A percentile compares a stretch with the other conserved stretches of the same genome.
Conservation (phyloP, 30 jellyfish, hydroid and myxozoan species). For the Clytia hemisphaerica region DNA sequence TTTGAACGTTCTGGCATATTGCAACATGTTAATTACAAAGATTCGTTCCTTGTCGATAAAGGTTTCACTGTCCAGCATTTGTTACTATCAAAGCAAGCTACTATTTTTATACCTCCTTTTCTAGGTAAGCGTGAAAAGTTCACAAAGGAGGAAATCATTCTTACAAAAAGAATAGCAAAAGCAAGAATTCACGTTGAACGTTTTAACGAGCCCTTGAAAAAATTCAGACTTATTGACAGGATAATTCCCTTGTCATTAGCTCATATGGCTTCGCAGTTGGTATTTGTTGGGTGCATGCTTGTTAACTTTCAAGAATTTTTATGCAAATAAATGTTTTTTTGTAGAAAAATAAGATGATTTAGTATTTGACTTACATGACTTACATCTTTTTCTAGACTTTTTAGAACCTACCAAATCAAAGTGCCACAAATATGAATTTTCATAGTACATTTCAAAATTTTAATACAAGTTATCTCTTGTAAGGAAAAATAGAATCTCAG, state of each 20-base stretch:
- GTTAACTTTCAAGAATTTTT: too few relatives aligned
- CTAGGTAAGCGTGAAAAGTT: conserved; percentile 40
- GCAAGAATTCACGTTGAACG: conserved; percentile 83
- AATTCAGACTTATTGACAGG: conserved; percentile 40
- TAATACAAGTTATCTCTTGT: too few relatives aligned
- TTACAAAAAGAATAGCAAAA: conserved; percentile 60
- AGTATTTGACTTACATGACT: too few relatives aligned
- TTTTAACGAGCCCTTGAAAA: conserved; percentile 68
- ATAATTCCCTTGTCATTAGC: conserved; percentile 51
- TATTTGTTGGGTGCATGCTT: conserved; percentile 49
- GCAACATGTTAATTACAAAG: conserved; percentile 52
- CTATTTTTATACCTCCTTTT: conserved; percentile 69
- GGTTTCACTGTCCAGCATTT: conserved; percentile 80
- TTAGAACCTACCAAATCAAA: too few relatives aligned
- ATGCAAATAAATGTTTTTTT: too few relatives aligned
- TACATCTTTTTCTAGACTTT: too few relatives aligned
- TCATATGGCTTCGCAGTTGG: conserved; percentile 71
- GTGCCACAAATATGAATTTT: too few relatives aligned
- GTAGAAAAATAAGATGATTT: too few relatives aligned
- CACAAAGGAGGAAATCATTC: conserved; percentile 53
- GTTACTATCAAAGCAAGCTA: conserved; percentile 52
- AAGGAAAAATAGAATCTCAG: too few relatives aligned
- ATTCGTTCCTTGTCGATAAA: conserved; percentile 58
- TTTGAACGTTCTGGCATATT: conserved; percentile 47
- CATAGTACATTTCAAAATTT: too few relatives aligned